Base-by-base conservation (phyloP, 2,113 vertebrate species). In the Motacilla tschutschensis region DNA sequence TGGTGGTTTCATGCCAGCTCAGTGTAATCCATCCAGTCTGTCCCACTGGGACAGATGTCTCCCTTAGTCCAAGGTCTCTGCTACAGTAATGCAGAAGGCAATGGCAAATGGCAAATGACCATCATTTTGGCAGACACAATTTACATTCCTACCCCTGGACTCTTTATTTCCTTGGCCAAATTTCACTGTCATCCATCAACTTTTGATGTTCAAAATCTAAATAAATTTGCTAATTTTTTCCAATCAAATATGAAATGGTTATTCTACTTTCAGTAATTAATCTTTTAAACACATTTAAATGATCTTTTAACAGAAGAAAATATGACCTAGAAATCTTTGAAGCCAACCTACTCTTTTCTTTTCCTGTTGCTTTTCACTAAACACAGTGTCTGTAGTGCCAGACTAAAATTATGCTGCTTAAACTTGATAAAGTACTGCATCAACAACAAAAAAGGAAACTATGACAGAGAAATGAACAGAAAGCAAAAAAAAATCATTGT, bases 121-220 rank as follows among this genome's bases (percentile, higher is more conserved):
- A 8, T 48, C 24, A 48, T 77, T 93, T 77, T 21, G 88, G 60
- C 60, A 76, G 87, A 60, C 25, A 59, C 28, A 22, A 10, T 86
- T 94, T 89, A 69, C 71, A 86, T 74, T 81, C 65, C 65, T 88
- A 62, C 63, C 77, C 55, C 92, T 88, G 74, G 31, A 90, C 53
- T 12, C 69, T 91, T 75, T 85, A 88, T 90, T 92, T 94, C 83
- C 63, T 85, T 59, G 65, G 41, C 63, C 60, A 94, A 72, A 87
- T 89, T 88, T 92, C 81, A 81, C 14, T 88, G 79, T 64, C 71
- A 63, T 74, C 60, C 43, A 89, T 94, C 64, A 78, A 63, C 59
- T 86, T 94, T 70, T 85, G 54, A 88, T 93, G 73, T 79, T 85
- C 50, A 87, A 91, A 95, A 90, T 72, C 47, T 83, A 93, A 96